Evolutionary conservation across 2,113 vertebrate species (phyloP).

Genomic region (Centropus unirufus): DNA sequence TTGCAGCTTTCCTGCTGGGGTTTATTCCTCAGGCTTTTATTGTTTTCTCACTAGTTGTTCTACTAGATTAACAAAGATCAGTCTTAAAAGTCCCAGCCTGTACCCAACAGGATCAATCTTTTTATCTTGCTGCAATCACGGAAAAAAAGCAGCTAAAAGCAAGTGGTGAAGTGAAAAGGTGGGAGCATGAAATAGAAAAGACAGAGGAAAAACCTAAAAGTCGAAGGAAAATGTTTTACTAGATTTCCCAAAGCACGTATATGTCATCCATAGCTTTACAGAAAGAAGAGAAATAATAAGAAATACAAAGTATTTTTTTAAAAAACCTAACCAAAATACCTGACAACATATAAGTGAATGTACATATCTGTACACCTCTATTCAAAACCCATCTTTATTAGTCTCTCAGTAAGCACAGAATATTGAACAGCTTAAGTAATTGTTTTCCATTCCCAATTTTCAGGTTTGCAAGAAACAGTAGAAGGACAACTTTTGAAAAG

Average conservation of each 20-base stretch:
- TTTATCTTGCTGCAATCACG: neutral
- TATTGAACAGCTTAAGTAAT: neutral
- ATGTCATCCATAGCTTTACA: neutral
- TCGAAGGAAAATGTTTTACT: constrained; percentile 53
- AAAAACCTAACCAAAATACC: neutral
- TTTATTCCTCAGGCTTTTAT: neutral
- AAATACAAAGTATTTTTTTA: neutral
- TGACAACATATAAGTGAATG: neutral
- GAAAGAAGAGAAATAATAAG: neutral
- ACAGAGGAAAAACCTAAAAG: neutral
- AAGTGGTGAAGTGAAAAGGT: neutral
- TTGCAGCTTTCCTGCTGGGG: neutral
- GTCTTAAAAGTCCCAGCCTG: neutral
- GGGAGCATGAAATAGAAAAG: neutral
- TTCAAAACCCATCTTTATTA: neutral
- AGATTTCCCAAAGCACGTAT: neutral
- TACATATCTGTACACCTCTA: neutral
- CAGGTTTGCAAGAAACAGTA: neutral
- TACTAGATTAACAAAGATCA: neutral
- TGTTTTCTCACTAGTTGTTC: neutral
- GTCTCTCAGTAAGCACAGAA: neutral
- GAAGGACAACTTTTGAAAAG: neutral
- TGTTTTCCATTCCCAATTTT: neutral
- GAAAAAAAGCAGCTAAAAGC: neutral
- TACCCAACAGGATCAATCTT: neutral